Evolutionary conservation across 2,113 vertebrate genomes (phyloP).

Genomic region (Nothocercus nigrocapillus): DNA sequence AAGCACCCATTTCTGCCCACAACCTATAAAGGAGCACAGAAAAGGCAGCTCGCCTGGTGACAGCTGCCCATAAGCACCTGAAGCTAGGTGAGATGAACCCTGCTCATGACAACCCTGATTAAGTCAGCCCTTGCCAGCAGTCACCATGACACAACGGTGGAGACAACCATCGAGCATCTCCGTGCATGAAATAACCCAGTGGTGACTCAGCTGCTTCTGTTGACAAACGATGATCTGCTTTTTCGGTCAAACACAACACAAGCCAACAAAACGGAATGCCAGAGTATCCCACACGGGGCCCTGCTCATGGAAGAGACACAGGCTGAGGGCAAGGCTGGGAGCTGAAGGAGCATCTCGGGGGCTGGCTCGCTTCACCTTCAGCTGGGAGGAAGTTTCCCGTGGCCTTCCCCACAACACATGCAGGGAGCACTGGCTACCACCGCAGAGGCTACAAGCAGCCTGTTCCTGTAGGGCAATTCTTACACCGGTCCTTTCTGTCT

Average conservation of each 20-base stretch:
- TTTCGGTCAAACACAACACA: background rate
- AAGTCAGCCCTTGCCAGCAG: background rate
- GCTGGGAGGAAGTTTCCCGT: background rate
- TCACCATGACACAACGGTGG: background rate
- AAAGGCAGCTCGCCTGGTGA: background rate
- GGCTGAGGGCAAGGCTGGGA: accelerated
- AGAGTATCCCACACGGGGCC: background rate
- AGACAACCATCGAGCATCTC: background rate
- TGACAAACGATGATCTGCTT: background rate
- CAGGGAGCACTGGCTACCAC: too few relatives aligned
- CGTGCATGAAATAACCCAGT: background rate
- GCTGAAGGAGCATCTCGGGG: background rate
- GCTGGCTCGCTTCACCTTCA: background rate
- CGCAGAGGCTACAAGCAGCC: accelerated
- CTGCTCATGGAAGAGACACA: accelerated
- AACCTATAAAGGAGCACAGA: background rate
- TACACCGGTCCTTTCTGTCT: background rate
- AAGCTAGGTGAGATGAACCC: background rate
- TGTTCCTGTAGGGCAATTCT: background rate
- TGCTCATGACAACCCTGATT: background rate
- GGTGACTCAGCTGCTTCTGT: slow-evolving; percentile 3
- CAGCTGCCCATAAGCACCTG: background rate
- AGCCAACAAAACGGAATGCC: background rate
- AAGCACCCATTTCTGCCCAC: background rate
- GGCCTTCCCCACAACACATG: background rate